Base-by-base conservation (phyloP, 2,797 vertebrate genomes). In the Malacoctenus gilli region DNA sequence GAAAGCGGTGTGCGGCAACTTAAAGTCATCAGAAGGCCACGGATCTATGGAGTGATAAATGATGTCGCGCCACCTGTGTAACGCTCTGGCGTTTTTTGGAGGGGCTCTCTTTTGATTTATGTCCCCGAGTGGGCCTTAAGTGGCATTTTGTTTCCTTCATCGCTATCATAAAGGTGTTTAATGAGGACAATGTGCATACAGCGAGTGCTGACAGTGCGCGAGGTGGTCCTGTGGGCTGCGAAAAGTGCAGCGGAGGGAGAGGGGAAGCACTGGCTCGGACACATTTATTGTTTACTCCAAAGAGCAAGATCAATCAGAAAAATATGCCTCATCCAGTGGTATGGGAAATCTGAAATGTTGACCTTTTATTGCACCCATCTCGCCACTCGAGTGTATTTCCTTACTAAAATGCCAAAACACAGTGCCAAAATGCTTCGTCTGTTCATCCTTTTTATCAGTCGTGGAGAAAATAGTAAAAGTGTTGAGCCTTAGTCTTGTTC, bases 1-100 rank as follows among this genome's bases (percentile, higher is more conserved):
- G 43, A 62, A 69, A 78, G 65, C 49, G 60, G 79, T 63, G 74
- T 47, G 59, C 62, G 63, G 38, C 36, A 50, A 51, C 52, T 69
- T 42, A 10, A 62, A 77, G 64, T 65, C 46, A 15, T 69, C 54
- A 68, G 46, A 79, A 52, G 62, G 62, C 69, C 65, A 46, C 18
- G 50, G 71, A 80, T 77, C 60, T 52, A 16, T 46, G 46, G 66
- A 43, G 52, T 77, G 83, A 89, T 82, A 56, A 82, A 88, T 51
- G 62, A 55, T 22, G 53, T 37, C 20, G 1, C 57, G 69, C 61
- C 83, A 83, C 67, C 73, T 71, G 81, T 49, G 62, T 62, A 75
- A 80, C 8, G 37, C 53, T 50, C 30, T 35, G 18, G 23, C 1
- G 52, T 62, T 72, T 76, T 41, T 63, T 54, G 38, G 43, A 68